Base-by-base conservation (phyloP, 2,113 vertebrate genomes). In the Rhinoptilus africanus region DNA sequence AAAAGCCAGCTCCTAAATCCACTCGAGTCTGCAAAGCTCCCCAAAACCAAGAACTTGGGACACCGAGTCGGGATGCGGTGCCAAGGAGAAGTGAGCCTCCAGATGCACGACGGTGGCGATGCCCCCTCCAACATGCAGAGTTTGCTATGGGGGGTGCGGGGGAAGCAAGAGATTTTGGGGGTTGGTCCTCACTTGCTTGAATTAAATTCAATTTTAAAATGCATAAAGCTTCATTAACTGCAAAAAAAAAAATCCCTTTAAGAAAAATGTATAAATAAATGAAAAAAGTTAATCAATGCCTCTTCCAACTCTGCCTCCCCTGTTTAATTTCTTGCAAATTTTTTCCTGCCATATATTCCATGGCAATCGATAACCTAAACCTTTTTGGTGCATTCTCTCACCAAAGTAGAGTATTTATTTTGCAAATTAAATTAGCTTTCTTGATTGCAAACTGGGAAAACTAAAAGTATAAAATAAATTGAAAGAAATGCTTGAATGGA, bases 401-500 rank as follows among this genome's bases (percentile, higher is more conserved):
- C 18, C 0, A 0, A 89, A 72, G 22, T 27, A 53, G 35, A 88
- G 59, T 41, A 77, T 89, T 96, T 37, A 64, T 74, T 88, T 8
- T 3, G 41, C 34, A 90, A 66, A 89, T 92, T 63, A 83, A 53
- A 89, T 89, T 64, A 95, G 39, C 18, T 85, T 41, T 67, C 88
- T 92, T 91, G 85, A 95, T 68, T 71, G 80, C 32, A 85, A 95
- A 85, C 35, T 54, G 66, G 30, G 63, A 95, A 94, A 95, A 77
- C 48, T 68, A 78, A 27, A 85, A 79, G 15, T 50, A 73, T 12
- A 53, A 37, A 74, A 85, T 37, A 86, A 93, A 94, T 54, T 57
- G 56, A 41, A 82, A 63, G 48, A 86, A 94, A 96, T n/a, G 41
- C 53, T 91, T 90, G 89, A 96, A 96, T 45, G 63, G 95, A 74